Evolutionary conservation across 2,113 vertebrate genomes (phyloP).

Genomic region (Sciurus niger): DNA sequence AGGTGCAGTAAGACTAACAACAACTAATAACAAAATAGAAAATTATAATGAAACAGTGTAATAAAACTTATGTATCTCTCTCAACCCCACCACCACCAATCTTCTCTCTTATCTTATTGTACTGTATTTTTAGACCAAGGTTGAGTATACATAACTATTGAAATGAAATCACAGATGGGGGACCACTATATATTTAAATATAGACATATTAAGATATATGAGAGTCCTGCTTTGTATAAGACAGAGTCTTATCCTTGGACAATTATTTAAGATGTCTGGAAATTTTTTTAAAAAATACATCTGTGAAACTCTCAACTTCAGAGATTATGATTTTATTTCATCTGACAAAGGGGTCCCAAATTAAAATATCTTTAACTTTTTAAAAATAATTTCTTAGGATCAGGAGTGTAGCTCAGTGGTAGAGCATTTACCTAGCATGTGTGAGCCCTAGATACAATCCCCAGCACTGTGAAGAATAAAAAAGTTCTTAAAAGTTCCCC

Average conservation of each 20-base stretch:
- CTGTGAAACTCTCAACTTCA: not conserved
- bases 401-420: not conserved
- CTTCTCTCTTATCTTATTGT: not conserved
- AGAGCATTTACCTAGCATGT: not conserved
- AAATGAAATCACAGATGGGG: not conserved
- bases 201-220: not conserved
- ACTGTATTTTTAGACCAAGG: not conserved
- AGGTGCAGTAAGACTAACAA: not conserved
- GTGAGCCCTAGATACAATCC: not conserved
- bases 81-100: not conserved
- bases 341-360: conserved; percentile 14
- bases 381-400: not conserved
- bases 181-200: not conserved
- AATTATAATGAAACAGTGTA: not conserved
- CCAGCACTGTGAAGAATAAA: not conserved
- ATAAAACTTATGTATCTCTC: not conserved
- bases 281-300: not conserved
- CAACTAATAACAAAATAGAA: not conserved
- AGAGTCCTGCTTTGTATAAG: conserved; percentile 7
- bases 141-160: not conserved
- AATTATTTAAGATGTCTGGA: conserved; percentile 1
- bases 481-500: not conserved
- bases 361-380: conserved; percentile 30
- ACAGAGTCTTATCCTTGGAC: not conserved
- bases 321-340: conserved; percentile 11